Percentiles rank a stretch among this genome's conserved stretches.
These are phyloP conservation scores for Calephelis nemesis DNA, from an alignment of 1,140 invertebrate species.

Conservation along the genomic window DNA sequence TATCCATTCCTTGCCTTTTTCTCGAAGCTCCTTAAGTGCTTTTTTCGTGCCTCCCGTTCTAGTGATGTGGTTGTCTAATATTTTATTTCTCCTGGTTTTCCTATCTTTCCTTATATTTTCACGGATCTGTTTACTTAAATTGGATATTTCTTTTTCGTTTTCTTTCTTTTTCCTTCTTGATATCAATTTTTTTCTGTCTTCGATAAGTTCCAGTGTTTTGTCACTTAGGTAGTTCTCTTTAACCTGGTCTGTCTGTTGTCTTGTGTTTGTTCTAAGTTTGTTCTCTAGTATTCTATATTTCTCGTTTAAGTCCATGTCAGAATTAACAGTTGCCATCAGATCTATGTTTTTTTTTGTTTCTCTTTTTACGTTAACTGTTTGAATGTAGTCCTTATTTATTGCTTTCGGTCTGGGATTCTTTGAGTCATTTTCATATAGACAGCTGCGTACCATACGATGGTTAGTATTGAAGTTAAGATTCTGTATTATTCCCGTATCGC, in stretches of 20 bases:
- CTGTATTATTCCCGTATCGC: slow-evolving; percentile 35
- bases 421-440: slow-evolving; percentile 23
- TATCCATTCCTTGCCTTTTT: too few relatives aligned
- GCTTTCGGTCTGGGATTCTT: slow-evolving; percentile 35
- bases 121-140: slow-evolving; percentile 32
- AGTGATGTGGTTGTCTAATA: slow-evolving; percentile 30
- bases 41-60: too few relatives aligned
- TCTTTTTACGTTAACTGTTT: slow-evolving; percentile 16
- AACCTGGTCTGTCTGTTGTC: slow-evolving; percentile 21
- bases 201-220: slow-evolving; percentile 32
- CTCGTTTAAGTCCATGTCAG: slow-evolving; percentile 27
- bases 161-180: slow-evolving; percentile 28
- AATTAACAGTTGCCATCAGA: slow-evolving; percentile 21
- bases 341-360: slow-evolving; percentile 19
- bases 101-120: slow-evolving; percentile 35
- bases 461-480: slow-evolving; percentile 49
- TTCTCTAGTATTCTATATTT: slow-evolving; percentile 35
- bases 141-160: slow-evolving; percentile 30
- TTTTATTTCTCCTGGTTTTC: slow-evolving; percentile 27
- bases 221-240: slow-evolving; percentile 30
- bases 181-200: slow-evolving; percentile 34
- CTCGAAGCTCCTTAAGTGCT: too few relatives aligned
- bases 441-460: slow-evolving; percentile 43
- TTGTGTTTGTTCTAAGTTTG: slow-evolving; percentile 27
- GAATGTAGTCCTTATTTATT: slow-evolving; percentile 16